Base-by-base conservation (phyloP, 2,113 vertebrate genomes). In the Cyanoderma ruficeps region DNA sequence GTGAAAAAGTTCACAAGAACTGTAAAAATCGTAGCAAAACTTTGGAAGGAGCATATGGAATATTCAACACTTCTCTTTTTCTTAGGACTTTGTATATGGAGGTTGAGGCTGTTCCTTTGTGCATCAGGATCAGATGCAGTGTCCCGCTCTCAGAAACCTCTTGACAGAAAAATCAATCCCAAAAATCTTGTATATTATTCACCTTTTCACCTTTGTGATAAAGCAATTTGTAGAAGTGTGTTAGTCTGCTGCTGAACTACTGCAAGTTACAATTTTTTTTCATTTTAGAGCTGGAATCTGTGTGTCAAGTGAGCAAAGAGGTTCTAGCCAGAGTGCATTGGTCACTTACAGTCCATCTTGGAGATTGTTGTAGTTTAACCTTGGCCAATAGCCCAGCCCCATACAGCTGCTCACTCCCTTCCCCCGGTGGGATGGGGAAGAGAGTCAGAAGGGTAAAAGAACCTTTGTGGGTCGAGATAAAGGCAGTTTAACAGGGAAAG, bases 161-260 rank as follows among this genome's bases (percentile, higher is more conserved):
- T 76, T 80, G 63, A 0, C 25, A 68, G 56, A 75, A 57, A 42
- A 78, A n/a, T 67, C 28, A 68, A n/a, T 41, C 10, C 30, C 15
- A 19, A 14, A 64, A 72, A 33, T 64, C n/a, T 18, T 39, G 7
- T 12, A 44, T 0, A 0, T 46, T 78, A n/a, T 53, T 75, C 11
- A 30, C 31, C 24, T 56, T 10, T 47, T 85, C 31, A 42, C 20
- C 3, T 91, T 46, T 70, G 20, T 72, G 68, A 9, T 65, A 50
- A 65, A 56, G 31, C n/a, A 20, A 6, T 83, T 37, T 70, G 22
- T 60, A 33, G 21, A 86, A 47, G 6, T 39, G 3, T 39, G 49
- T 70, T 81, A 30, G 10, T 81, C 39, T 82, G 30, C 56, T 70
- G 17, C 35, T 87, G 52, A 78, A 16, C 15, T 74, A 75, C 20